Evolutionary conservation across 2,113 vertebrate genomes (phyloP).

Genomic region (Meles meles): DNA sequence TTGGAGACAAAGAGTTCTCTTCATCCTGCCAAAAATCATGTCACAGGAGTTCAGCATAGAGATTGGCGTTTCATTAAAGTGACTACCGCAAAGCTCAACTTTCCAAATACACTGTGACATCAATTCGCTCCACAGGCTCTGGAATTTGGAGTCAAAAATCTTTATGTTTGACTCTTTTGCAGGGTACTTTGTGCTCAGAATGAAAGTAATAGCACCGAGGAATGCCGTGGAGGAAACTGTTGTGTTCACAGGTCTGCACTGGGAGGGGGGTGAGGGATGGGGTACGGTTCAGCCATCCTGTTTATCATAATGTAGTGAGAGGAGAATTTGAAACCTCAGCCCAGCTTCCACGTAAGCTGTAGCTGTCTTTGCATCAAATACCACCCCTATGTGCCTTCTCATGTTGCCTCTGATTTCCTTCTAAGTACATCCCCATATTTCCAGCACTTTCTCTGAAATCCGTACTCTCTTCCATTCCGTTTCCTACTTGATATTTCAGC

Average conservation of each 20-base stretch:
- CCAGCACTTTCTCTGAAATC: constrained; percentile 11
- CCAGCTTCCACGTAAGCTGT: background rate
- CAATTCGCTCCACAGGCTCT: background rate
- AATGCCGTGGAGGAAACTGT: background rate
- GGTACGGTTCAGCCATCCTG: background rate
- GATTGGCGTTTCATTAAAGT: background rate
- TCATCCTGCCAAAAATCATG: constrained; percentile 17
- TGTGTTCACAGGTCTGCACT: background rate
- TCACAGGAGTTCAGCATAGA: constrained; percentile 5
- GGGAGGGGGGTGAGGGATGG: background rate
- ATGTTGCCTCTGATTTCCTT: constrained; percentile 21
- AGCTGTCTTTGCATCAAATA: constrained; percentile 25
- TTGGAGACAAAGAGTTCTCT: background rate
- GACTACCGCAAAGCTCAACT: constrained; percentile 12
- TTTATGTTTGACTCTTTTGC: constrained; percentile 3
- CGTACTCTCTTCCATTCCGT: background rate
- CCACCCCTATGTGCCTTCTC: background rate
- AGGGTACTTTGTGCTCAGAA: background rate
- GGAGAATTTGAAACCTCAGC: background rate
- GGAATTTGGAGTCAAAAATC: constrained; percentile 32
- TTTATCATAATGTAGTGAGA: background rate
- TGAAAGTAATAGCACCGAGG: background rate
- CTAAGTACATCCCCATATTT: constrained; percentile 29
- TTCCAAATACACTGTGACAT: constrained; percentile 34
- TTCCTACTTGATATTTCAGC: constrained; percentile 77